Evolutionary conservation across 2,797 vertebrate species (phyloP).

Genomic region (Macrochelys suwanniensis): DNA sequence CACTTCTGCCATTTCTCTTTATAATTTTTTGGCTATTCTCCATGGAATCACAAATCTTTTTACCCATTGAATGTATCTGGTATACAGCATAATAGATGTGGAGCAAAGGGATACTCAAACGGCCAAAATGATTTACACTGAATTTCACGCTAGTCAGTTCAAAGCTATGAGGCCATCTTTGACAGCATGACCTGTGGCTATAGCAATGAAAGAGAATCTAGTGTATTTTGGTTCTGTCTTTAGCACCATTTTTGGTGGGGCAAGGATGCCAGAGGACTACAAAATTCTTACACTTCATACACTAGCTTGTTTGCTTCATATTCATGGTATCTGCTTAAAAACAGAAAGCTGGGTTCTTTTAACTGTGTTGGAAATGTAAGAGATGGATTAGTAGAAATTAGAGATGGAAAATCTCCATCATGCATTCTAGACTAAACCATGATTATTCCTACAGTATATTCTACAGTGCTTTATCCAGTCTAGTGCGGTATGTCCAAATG

Average conservation of each 20-base stretch:
- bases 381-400: background rate
- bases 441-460: background rate
- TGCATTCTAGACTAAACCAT: background rate
- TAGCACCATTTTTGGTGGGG: background rate
- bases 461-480: background rate
- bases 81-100: background rate
- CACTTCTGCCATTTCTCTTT: background rate
- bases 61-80: background rate
- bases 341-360: background rate
- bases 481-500: background rate
- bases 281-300: background rate
- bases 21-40: background rate
- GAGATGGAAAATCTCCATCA: background rate
- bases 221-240: background rate
- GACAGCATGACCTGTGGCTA: background rate
- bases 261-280: background rate
- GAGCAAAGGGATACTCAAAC: background rate
- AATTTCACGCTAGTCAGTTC: fast-evolving
- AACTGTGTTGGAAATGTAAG: background rate
- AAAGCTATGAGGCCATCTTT: background rate
- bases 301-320: background rate
- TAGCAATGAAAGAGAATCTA: background rate
- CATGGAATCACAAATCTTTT: background rate
- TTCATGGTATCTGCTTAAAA: background rate
- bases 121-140: background rate